These are phyloP conservation scores for Trogon melanurus DNA, from an alignment of 2,113 vertebrate genomes.

Conservation along the genomic window DNA sequence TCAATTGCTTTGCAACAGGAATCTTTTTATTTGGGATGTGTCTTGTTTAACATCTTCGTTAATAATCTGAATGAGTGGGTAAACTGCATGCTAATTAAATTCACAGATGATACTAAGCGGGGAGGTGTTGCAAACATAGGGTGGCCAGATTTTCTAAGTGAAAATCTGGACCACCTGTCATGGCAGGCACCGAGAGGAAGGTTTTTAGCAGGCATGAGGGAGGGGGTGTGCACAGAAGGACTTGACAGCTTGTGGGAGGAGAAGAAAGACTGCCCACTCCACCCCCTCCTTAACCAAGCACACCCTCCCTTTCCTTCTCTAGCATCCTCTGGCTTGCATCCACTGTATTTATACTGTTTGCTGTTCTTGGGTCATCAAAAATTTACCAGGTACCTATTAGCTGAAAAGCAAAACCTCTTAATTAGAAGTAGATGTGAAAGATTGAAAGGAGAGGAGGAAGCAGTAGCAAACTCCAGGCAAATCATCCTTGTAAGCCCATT, in stretches of 20 bases:
- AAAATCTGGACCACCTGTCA: slow-evolving; percentile 74
- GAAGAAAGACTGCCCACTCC: slow-evolving; percentile 38
- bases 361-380: background rate
- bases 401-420: background rate
- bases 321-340: slow-evolving; percentile 7
- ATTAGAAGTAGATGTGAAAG: background rate
- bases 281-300: slow-evolving; percentile 14
- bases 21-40: slow-evolving; percentile 56
- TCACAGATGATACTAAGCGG: slow-evolving; percentile 76
- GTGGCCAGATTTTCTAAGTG: slow-evolving; percentile 71
- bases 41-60: slow-evolving; percentile 76
- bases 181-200: slow-evolving; percentile 47
- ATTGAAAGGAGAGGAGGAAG: background rate
- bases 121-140: slow-evolving; percentile 70
- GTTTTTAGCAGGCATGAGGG: slow-evolving; percentile 48
- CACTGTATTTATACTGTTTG: background rate
- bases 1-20: slow-evolving; percentile 29
- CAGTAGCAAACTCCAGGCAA: background rate
- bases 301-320: background rate
- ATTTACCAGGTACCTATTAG: background rate
- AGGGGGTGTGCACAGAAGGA: slow-evolving; percentile 54
- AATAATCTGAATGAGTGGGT: slow-evolving; percentile 72
- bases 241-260: slow-evolving; percentile 59
- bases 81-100: slow-evolving; percentile 77
- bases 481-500: background rate